These are phyloP conservation scores for Sminthurinus signatus DNA, from an alignment of 1,140 invertebrate species.

Conservation along the genomic window DNA sequence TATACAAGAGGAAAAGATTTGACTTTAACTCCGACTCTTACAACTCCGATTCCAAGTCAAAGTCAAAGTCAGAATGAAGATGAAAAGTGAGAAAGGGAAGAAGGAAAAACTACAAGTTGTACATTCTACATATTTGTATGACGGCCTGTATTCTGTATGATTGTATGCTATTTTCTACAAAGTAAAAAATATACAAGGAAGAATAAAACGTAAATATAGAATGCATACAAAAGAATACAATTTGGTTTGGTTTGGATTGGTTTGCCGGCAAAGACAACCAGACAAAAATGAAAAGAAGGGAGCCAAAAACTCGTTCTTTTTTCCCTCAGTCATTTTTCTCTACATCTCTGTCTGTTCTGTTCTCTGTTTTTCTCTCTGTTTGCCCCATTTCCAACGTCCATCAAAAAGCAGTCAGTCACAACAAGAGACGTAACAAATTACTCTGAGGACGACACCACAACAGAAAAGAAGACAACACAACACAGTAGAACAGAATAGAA, in stretches of 20 bases:
- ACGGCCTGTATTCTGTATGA: neutral
- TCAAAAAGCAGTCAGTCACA: slow-evolving; percentile 22
- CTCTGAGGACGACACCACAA: too few species aligned
- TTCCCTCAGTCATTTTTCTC: slow-evolving; percentile 9
- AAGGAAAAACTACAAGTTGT: too few species aligned
- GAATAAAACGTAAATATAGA: neutral
- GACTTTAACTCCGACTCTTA: too few species aligned
- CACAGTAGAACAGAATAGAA: too few species aligned
- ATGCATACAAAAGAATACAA: neutral
- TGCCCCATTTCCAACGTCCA: slow-evolving; percentile 22
- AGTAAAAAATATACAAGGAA: neutral
- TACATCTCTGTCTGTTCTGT: neutral
- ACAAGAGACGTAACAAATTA: slow-evolving; percentile 10
- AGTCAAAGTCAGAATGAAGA: too few species aligned
- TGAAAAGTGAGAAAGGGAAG: too few species aligned
- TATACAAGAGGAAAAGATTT: too few species aligned
- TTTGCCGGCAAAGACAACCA: neutral
- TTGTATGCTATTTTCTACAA: neutral
- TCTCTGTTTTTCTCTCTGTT: slow-evolving; percentile 5
- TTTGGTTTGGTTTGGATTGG: neutral
- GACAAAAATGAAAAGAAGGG: neutral
- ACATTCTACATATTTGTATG: neutral
- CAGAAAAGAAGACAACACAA: too few species aligned
- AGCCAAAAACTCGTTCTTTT: slow-evolving; percentile 1
- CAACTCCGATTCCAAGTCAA: too few species aligned